These are phyloP conservation scores for Notamacropus eugenii DNA, from an alignment of 2,797 vertebrate genomes.

Conservation along the genomic window DNA sequence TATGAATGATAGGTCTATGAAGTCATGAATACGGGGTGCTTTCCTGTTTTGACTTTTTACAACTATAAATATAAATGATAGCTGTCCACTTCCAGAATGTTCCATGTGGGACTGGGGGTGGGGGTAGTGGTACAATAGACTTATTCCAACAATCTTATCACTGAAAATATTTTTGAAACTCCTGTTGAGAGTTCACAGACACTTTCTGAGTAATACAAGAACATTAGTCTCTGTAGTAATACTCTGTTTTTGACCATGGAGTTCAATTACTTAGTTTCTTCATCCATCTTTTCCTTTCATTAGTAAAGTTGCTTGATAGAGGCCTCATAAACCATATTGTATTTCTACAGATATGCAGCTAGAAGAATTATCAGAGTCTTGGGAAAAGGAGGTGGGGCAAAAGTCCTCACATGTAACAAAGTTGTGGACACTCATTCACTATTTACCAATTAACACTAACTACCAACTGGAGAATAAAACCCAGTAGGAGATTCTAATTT, in stretches of 20 bases:
- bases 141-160: neutral
- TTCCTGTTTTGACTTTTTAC: neutral
- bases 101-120: fast-evolving
- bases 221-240: neutral
- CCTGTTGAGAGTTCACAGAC: neutral
- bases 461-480: neutral
- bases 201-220: neutral
- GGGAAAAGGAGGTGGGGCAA: neutral
- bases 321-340: neutral
- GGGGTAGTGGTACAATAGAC: neutral
- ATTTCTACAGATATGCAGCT: neutral
- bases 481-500: neutral
- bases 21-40: neutral
- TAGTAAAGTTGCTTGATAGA: neutral
- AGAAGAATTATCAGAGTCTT: neutral
- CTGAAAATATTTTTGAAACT: neutral
- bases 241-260: neutral
- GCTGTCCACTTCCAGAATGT: neutral
- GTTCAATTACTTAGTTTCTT: neutral
- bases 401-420: neutral
- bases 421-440: neutral
- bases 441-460: neutral
- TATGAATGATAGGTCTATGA: neutral
- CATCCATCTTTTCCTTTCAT: neutral
- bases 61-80: neutral